Percentiles rank a stretch among this genome's conserved stretches.
Evolutionary conservation across 2,113 vertebrate genomes (phyloP).

Genomic region (Haemorhous mexicanus): DNA sequence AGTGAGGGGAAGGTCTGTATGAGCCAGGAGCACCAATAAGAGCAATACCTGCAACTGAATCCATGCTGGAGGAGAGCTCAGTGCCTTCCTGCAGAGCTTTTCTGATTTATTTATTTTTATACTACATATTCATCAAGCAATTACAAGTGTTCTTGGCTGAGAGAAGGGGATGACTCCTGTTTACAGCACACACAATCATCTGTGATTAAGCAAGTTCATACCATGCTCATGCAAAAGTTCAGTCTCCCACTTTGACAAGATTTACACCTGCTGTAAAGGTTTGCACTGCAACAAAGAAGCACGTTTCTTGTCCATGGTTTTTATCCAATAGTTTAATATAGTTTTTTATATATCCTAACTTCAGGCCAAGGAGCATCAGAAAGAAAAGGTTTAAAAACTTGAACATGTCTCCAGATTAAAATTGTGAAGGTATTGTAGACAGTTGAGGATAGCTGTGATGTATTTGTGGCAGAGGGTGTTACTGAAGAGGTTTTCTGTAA

Average conservation of each 20-base stretch:
- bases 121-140: not conserved
- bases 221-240: not conserved
- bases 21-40: not conserved
- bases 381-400: conserved; percentile 16
- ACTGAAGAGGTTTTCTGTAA: conserved; percentile 41
- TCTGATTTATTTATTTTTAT: conserved; percentile 12
- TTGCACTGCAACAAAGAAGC: not conserved
- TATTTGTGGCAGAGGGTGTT: not conserved
- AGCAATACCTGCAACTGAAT: not conserved
- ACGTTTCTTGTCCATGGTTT: not conserved
- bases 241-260: not conserved
- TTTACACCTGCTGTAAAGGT: not conserved
- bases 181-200: conserved; percentile 22
- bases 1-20: not conserved
- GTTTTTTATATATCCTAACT: not conserved
- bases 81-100: not conserved
- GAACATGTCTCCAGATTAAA: conserved; percentile 8
- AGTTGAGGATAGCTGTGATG: conserved; percentile 26
- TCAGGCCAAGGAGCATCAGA: not conserved
- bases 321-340: not conserved
- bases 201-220: conserved; percentile 17
- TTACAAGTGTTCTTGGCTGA: not conserved
- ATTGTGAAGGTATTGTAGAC: conserved; percentile 14
- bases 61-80: not conserved
- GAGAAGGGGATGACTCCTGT: not conserved